Conservation (phyloP, 2,888 invertebrate genomes). For the Hirtodrosophila duncani region DNA sequence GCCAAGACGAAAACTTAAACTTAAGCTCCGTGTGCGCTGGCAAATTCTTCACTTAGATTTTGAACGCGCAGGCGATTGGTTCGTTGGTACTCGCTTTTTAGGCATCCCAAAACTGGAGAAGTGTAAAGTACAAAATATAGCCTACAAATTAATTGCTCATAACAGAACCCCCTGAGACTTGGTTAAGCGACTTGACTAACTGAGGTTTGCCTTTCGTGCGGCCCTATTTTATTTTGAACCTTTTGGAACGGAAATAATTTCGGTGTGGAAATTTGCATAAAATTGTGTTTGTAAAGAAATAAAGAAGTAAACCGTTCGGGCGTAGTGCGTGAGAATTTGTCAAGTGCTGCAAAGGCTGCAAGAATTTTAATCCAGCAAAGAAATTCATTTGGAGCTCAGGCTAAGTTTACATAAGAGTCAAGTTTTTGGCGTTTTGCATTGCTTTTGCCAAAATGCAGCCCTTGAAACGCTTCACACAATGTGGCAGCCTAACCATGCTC, state of each 20-base stretch:
- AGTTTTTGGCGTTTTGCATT: too few relatives aligned
- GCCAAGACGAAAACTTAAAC: slow-evolving; percentile 58
- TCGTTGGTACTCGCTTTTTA: slow-evolving; percentile 29
- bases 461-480: slow-evolving; percentile 78
- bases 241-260: slow-evolving; percentile 29
- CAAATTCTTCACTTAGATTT: slow-evolving; percentile 76
- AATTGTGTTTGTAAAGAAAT: slow-evolving; percentile 16
- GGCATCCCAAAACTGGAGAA: slow-evolving; percentile 5
- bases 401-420: slow-evolving; percentile 2
- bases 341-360: too few relatives aligned
- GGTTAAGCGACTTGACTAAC: slow-evolving; percentile 8
- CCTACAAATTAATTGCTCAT: slow-evolving; percentile 1
- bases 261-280: slow-evolving; percentile 34
- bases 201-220: slow-evolving; percentile 26
- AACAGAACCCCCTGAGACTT: slow-evolving; percentile 14
- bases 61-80: slow-evolving; percentile 74
- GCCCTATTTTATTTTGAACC: slow-evolving; percentile 20
- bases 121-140: slow-evolving; percentile 1
- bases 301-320: slow-evolving; percentile 10
- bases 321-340: slow-evolving; percentile 39
- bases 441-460: slow-evolving; percentile 74
- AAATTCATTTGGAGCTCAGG: neutral
- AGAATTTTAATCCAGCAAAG: too few relatives aligned
- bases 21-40: slow-evolving; percentile 74
- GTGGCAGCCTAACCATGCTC: slow-evolving; percentile 78